These are phyloP conservation scores for Rhinichthys osculus DNA, from an alignment of 2,797 vertebrate genomes.

Conservation along the genomic window DNA sequence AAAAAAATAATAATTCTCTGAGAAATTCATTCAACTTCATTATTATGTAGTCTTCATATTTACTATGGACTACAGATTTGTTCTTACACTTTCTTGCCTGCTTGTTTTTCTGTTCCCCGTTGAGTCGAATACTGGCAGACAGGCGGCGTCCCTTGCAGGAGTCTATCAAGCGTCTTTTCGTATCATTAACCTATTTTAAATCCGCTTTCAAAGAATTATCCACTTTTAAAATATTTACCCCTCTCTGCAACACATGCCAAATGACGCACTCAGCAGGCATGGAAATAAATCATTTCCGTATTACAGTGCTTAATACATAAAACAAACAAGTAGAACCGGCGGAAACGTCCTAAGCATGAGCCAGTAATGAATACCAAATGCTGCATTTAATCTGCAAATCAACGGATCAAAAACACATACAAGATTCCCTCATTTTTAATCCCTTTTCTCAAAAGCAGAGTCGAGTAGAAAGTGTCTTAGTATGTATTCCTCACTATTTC, in stretches of 20 bases:
- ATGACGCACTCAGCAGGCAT: constrained; percentile 33
- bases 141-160: constrained; percentile 67
- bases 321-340: constrained; percentile 18
- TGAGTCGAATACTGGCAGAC: constrained; percentile 64
- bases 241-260: constrained; percentile 58
- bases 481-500: background rate
- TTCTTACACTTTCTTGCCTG: constrained; percentile 2
- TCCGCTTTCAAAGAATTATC: constrained; percentile 74
- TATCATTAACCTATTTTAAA: constrained; percentile 78
- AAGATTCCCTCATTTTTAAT: background rate
- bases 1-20: background rate
- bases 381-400: constrained; percentile 18
- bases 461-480: background rate
- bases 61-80: background rate
- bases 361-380: background rate
- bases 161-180: constrained; percentile 71
- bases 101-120: constrained; percentile 55
- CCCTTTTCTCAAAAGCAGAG: background rate
- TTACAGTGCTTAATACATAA: constrained; percentile 13
- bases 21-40: background rate
- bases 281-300: constrained; percentile 55
- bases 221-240: constrained; percentile 73
- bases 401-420: background rate
- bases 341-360: background rate
- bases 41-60: background rate